Evolutionary conservation across 2,888 invertebrate species (phyloP).

Genomic region (Matsumyia berberina): DNA sequence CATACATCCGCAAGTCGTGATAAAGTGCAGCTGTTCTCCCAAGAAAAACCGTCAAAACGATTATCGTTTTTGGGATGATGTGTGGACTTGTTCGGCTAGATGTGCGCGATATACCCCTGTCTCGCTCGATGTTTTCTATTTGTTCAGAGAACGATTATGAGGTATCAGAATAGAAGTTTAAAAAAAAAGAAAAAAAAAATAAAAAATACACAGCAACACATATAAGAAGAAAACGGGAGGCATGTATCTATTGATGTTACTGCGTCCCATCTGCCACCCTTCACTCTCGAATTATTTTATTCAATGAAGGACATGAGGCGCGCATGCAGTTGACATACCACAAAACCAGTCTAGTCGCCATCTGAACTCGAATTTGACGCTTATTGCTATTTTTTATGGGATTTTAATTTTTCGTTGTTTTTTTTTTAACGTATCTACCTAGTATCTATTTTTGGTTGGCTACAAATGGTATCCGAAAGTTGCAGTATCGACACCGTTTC

Average conservation of each 20-base stretch:
- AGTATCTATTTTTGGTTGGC: conserved; percentile 66
- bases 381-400: conserved; percentile 75
- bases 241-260: conserved; percentile 71
- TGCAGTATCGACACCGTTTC: conserved; percentile 34
- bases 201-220: conserved; percentile 12
- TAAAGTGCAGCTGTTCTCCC: conserved; percentile 72
- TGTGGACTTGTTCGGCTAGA: conserved; percentile 54
- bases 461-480: conserved; percentile 60
- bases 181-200: conserved; percentile 31
- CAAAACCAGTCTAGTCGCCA: conserved; percentile 77
- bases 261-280: conserved; percentile 75
- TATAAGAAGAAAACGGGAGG: conserved; percentile 61
- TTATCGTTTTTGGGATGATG: conserved; percentile 68
- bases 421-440: conserved; percentile 27
- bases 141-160: conserved; percentile 72
- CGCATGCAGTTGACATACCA: conserved; percentile 76
- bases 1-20: conserved; percentile 46
- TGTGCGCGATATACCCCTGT: conserved; percentile 60
- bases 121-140: conserved; percentile 73
- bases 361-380: conserved; percentile 76
- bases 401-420: conserved; percentile 65
- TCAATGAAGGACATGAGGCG: conserved; percentile 76
- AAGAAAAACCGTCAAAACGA: conserved; percentile 67
- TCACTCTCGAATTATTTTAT: conserved; percentile 68
- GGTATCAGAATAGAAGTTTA: conserved; percentile 63